A percentile compares a stretch with the other conserved stretches of the same genome.
Evolutionary conservation across 2,888 invertebrate genomes (phyloP).

Genomic region (Corythucha ciliata): DNA sequence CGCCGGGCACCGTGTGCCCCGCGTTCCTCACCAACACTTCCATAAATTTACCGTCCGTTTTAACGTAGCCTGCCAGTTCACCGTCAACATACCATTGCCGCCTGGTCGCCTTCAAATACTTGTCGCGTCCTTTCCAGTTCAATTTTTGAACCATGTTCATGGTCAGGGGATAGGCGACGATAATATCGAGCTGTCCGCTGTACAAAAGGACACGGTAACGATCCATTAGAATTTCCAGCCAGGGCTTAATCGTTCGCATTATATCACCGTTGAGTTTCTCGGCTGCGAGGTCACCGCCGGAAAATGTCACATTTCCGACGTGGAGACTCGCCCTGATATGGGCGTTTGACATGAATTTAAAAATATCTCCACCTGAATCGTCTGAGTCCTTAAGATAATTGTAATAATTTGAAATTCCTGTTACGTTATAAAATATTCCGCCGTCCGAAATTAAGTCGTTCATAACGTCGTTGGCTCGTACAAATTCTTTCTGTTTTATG

Average conservation of each 20-base stretch:
- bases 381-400: constrained; percentile 52
- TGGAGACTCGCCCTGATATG: constrained; percentile 27
- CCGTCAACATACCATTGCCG: constrained; percentile 55
- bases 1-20: constrained; percentile 72
- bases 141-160: constrained; percentile 64
- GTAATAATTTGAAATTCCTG: constrained; percentile 66
- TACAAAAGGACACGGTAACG: constrained; percentile 64
- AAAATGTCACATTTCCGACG: constrained; percentile 27
- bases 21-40: constrained; percentile 68
- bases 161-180: constrained; percentile 80
- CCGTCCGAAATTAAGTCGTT: constrained; percentile 54
- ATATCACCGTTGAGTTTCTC: constrained; percentile 63
- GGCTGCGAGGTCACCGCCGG: constrained; percentile 43
- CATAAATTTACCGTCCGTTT: constrained; percentile 54
- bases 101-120: constrained; percentile 57
- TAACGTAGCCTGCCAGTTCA: constrained; percentile 66
- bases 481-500: constrained; percentile 56
- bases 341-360: constrained; percentile 12
- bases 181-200: constrained; percentile 83
- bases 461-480: constrained; percentile 61
- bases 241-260: constrained; percentile 67
- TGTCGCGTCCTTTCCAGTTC: constrained; percentile 55
- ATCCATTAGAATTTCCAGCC: constrained; percentile 57
- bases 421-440: constrained; percentile 43
- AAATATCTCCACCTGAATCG: constrained; percentile 41